Evolutionary conservation across 2,113 vertebrate species (phyloP).

Genomic region (Limanda limanda): DNA sequence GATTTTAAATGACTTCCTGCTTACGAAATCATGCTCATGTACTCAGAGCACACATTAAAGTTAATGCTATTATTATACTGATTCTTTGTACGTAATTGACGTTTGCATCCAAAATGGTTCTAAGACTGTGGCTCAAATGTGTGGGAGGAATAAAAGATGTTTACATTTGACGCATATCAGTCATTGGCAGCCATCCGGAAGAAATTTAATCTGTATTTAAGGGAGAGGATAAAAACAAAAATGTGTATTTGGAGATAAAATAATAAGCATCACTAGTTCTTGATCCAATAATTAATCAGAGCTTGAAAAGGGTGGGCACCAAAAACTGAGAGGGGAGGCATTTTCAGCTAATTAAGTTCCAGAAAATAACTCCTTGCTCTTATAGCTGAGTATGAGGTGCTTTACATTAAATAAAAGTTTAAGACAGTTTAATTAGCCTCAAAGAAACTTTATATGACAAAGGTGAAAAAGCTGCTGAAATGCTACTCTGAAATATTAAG

Average conservation of each 20-base stretch:
- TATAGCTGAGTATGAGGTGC: background rate
- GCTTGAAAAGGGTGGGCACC: background rate
- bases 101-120: background rate
- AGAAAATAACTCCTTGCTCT: background rate
- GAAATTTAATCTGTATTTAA: background rate
- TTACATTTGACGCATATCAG: background rate
- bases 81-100: background rate
- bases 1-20: background rate
- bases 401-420: background rate
- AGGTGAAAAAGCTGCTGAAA: background rate
- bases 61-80: background rate
- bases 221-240: background rate
- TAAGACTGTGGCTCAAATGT: background rate
- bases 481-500: background rate
- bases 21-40: background rate
- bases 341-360: background rate
- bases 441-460: background rate
- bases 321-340: background rate
- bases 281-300: constrained; percentile 4
- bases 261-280: constrained; percentile 2
- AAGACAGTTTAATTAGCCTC: background rate
- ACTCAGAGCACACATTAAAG: background rate
- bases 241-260: constrained; percentile 1
- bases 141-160: background rate
- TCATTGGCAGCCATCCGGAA: background rate